Percentiles rank a stretch among this genome's conserved stretches.
Evolutionary conservation across 1,140 invertebrate genomes (phyloP).

Genomic region (Drosophila rufa): DNA sequence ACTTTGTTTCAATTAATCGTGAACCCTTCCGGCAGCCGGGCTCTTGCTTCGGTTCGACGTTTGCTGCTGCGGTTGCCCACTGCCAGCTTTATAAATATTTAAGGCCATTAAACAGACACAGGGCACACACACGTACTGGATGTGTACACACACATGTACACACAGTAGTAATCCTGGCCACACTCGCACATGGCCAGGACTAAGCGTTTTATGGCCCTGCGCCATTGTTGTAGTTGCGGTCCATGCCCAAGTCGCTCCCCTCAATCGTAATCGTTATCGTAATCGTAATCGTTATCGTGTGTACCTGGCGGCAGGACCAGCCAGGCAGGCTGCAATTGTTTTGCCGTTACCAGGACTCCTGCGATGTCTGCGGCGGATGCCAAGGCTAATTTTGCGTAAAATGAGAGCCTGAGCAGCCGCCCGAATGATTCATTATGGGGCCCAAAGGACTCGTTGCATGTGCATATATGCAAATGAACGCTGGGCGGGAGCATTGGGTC

Average conservation of each 20-base stretch:
- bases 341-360: constrained; percentile 48
- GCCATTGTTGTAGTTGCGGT: constrained; percentile 51
- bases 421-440: constrained; percentile 72
- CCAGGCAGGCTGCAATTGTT: constrained; percentile 52
- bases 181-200: constrained; percentile 34
- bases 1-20: constrained; percentile 54
- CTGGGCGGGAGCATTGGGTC: not conserved
- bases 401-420: constrained; percentile 60
- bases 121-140: constrained; percentile 10
- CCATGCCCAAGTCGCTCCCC: constrained; percentile 8
- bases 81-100: constrained; percentile 74
- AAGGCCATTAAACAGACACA: constrained; percentile 69
- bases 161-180: constrained; percentile 22
- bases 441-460: constrained; percentile 45
- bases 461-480: constrained; percentile 70
- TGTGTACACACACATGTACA: constrained; percentile 1
- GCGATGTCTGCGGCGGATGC: constrained; percentile 70
- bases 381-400: constrained; percentile 78
- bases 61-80: constrained; percentile 49
- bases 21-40: constrained; percentile 38
- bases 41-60: constrained; percentile 35
- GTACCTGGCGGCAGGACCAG: constrained; percentile 41
- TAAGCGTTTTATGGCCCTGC: constrained; percentile 64
- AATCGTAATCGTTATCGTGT: constrained; percentile 52
- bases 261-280: constrained; percentile 40